phyloP scores from a whole-genome alignment of 2,888 invertebrate species.

The Antitype chi region DNA sequence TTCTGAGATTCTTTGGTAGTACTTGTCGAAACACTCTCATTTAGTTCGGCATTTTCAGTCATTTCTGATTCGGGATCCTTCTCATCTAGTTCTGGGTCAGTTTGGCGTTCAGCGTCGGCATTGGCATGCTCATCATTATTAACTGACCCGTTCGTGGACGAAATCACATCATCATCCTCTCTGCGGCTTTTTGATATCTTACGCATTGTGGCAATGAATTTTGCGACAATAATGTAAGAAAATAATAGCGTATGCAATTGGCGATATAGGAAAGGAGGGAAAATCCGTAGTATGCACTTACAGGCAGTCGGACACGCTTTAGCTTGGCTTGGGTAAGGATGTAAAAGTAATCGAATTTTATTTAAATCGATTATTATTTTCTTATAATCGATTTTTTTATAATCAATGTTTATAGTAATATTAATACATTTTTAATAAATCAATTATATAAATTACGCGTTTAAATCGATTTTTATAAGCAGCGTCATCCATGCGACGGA shows the following conservation, averaged over 20 bases:
- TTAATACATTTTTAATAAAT: no score
- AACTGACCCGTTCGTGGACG: conserved; percentile 87
- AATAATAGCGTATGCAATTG: conserved; percentile 12
- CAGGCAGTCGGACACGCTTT: conserved; percentile 18
- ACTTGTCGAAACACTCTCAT: conserved; percentile 72
- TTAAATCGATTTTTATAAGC: no score
- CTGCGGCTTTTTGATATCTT: conserved; percentile 86
- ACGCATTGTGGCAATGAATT: conserved; percentile 78
- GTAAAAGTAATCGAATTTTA: no score
- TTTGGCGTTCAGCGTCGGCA: conserved; percentile 63
- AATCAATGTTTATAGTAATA: no score
- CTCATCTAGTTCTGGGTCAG: conserved; percentile 68
- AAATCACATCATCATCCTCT: conserved; percentile 87
- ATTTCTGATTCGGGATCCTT: conserved; percentile 69
- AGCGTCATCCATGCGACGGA: no score
- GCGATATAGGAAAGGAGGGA: conserved; percentile 64
- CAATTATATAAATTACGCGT: no score
- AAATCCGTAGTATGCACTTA: conserved; percentile 48
- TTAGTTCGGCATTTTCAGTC: conserved; percentile 68
- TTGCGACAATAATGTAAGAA: conserved; percentile 67
- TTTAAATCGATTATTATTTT: no score
- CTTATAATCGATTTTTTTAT: no score
- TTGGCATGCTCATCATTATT: conserved; percentile 71
- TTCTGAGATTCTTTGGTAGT: conserved; percentile 70
- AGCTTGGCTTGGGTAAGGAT: no score